Evolutionary conservation across 2,888 invertebrate species (phyloP).

Genomic region (Allophyes oxyacanthae): DNA sequence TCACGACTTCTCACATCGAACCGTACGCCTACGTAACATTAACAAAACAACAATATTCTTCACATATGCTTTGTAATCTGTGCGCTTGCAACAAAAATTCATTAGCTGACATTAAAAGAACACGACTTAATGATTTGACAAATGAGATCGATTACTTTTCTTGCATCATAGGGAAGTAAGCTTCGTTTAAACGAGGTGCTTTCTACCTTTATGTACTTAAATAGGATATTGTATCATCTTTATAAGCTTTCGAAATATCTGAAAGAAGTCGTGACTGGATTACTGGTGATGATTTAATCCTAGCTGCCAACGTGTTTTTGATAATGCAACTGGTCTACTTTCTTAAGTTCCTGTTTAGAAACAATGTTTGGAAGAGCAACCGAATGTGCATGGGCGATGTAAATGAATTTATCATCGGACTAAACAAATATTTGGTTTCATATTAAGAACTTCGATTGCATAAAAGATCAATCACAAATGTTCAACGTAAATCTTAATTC

Average conservation of each 20-base stretch:
- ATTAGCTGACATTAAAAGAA: slow-evolving; percentile 52
- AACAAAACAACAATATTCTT: slow-evolving; percentile 32
- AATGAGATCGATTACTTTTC: slow-evolving; percentile 65
- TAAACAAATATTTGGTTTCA: not conserved
- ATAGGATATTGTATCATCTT: slow-evolving; percentile 55
- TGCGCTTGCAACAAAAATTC: slow-evolving; percentile 50
- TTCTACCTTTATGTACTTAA: slow-evolving; percentile 53
- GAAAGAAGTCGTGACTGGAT: slow-evolving; percentile 54
- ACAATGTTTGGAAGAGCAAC: not conserved
- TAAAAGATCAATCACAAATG: no score
- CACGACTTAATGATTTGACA: slow-evolving; percentile 65
- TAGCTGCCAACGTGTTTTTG: slow-evolving; percentile 20
- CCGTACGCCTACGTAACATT: slow-evolving; percentile 33
- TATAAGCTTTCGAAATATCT: slow-evolving; percentile 57
- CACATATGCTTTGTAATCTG: slow-evolving; percentile 27
- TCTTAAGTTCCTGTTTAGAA: slow-evolving; percentile 23
- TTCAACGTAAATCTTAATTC: no score
- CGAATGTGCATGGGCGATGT: not conserved
- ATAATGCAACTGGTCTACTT: slow-evolving; percentile 38
- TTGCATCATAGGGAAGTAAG: slow-evolving; percentile 64
- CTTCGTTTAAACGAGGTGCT: slow-evolving; percentile 43
- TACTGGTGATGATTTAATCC: slow-evolving; percentile 42
- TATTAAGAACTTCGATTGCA: no score
- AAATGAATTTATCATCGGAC: slow-evolving; percentile 3
- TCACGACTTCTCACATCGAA: slow-evolving; percentile 15